phyloP scores from a whole-genome alignment of 2,113 vertebrate species.

The Poicephalus meyeri region DNA sequence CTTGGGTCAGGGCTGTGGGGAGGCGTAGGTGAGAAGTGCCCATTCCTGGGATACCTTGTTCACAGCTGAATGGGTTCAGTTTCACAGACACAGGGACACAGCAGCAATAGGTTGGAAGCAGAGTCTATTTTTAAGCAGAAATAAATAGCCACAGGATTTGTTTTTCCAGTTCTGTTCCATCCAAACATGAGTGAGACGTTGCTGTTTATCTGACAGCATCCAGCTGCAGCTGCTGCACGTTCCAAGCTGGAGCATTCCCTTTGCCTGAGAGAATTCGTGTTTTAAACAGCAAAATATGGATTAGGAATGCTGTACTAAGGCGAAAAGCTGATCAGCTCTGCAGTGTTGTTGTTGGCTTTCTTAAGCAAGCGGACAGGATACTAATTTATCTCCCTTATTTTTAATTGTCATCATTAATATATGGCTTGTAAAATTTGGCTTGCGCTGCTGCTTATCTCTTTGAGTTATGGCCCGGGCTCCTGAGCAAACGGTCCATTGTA shows the following conservation, averaged over 20 bases:
- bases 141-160: background rate
- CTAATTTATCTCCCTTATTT: conserved; percentile 41
- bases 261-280: background rate
- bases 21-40: background rate
- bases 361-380: background rate
- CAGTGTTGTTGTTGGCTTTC: background rate
- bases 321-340: background rate
- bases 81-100: background rate
- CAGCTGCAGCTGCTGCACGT: background rate
- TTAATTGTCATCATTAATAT: conserved; percentile 52
- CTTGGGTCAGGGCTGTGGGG: background rate
- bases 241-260: background rate
- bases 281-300: background rate
- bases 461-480: background rate
- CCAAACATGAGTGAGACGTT: background rate
- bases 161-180: background rate
- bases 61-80: background rate
- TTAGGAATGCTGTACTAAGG: background rate
- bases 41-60: background rate
- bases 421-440: background rate
- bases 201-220: background rate
- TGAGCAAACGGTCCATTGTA: fast-evolving
- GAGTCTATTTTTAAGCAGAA: background rate
- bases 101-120: background rate
- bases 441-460: background rate